Base-by-base conservation (phyloP, 2,888 invertebrate genomes). In the Syritta pipiens region DNA sequence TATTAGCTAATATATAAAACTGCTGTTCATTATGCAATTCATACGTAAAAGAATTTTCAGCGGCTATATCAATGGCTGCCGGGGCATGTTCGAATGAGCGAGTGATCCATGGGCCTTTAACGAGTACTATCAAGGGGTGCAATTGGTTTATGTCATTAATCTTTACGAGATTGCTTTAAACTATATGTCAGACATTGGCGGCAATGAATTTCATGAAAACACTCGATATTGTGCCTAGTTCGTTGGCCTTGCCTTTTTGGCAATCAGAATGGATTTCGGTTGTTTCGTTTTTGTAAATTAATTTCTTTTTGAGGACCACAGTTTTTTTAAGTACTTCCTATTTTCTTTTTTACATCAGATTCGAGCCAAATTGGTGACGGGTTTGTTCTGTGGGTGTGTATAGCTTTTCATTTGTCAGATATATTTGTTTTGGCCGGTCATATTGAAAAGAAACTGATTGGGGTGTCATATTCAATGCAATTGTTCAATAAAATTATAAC, bases 291-390 rank as follows among this genome's bases (percentile, higher is more conserved):
- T 9, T 49, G 20, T 30, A 49, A 30, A 59, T 51, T 22, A 46
- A 51, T 68, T 49, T 49, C 1, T 6, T 69, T 60, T 32, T 35
- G 49, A 12, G 30, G 7, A 68, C 60, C 20, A 59, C 28, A 49
- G 48, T 60, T 75, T 75, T 62, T 60, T 62, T 60, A 76, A n/a
- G n/a, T n/a, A n/a, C n/a, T n/a, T n/a, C n/a, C n/a, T 76, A n/a
- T 28, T 42, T 69, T 76, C 68, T 76, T 76, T 76, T 62, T 76
- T 60, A 68, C 75, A 62, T 55, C 55, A 10, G 35, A 76, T 62
- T 76, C 69, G 55, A 69, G 75, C 53, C 75, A 68, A 26, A 37
- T 69, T 55, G n/a, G 26, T 10, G n/a, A n/a, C n/a, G n/a, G n/a
- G n/a, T n/a, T n/a, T n/a, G n/a, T n/a, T n/a, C n/a, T n/a, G n/a